These are phyloP conservation scores for Xiphophorus hellerii DNA, from an alignment of 2,113 vertebrate genomes.

Conservation along the genomic window DNA sequence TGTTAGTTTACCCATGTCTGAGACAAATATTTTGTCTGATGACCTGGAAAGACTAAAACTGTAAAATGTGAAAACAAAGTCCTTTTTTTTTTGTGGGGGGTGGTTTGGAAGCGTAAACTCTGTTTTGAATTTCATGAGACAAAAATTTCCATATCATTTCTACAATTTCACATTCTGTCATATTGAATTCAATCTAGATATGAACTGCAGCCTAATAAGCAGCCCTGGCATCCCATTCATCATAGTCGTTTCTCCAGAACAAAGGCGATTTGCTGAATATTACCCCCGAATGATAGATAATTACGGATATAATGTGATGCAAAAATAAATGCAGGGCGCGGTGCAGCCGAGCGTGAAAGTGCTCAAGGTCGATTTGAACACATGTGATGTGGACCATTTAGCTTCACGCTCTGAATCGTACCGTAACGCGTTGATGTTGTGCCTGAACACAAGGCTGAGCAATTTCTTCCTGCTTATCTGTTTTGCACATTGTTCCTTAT, in stretches of 20 bases:
- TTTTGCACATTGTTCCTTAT: constrained; percentile 10
- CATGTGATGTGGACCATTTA: constrained; percentile 50
- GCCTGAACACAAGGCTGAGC: constrained; percentile 19
- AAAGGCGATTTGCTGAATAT: constrained; percentile 52
- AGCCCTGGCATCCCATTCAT: constrained; percentile 64
- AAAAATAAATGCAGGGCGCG: constrained; percentile 47
- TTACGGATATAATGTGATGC: constrained; percentile 63
- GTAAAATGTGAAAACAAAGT: not conserved
- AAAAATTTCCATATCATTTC: constrained; percentile 37
- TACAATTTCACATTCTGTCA: constrained; percentile 48
- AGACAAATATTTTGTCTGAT: not conserved
- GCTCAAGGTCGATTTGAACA: constrained; percentile 46
- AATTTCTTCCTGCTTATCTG: constrained; percentile 20
- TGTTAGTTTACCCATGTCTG: not conserved
- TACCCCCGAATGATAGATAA: constrained; percentile 64
- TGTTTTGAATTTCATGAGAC: constrained; percentile 21
- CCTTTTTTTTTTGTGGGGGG: not conserved
- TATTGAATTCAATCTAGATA: constrained; percentile 57
- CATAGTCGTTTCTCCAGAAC: constrained; percentile 57
- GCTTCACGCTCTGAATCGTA: constrained; percentile 40
- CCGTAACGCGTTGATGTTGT: constrained; percentile 27
- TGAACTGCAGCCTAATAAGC: constrained; percentile 67
- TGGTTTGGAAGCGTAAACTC: not conserved
- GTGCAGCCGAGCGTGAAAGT: constrained; percentile 44
- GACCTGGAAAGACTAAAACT: not conserved